Conservation (phyloP, 2,888 invertebrate genomes). For the Drosophila falleni region DNA sequence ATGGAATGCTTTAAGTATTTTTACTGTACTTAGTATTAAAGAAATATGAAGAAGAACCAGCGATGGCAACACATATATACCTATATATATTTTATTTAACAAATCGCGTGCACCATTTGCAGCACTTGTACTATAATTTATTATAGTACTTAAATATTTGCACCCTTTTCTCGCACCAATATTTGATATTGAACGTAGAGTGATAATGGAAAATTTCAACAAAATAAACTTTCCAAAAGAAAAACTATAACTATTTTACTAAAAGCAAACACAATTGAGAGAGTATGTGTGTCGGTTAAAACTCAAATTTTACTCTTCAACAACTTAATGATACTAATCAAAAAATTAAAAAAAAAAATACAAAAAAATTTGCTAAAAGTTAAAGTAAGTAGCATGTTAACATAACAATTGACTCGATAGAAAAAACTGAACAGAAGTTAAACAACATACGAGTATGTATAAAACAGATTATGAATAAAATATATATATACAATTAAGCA, state of each 20-base stretch:
- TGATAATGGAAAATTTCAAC: constrained; percentile 57
- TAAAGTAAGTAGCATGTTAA: constrained; percentile 71
- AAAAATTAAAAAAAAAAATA: constrained; percentile 9
- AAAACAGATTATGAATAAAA: constrained; percentile 53
- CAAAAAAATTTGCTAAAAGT: constrained; percentile 30
- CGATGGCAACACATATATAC: constrained; percentile 22
- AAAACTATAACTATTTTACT: constrained; percentile 64
- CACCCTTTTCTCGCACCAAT: constrained; percentile 77
- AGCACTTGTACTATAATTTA: constrained; percentile 47
- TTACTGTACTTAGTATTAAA: constrained; percentile 50
- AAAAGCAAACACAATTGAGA: constrained; percentile 38
- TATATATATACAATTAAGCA: constrained; percentile 55
- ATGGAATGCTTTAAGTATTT: constrained; percentile 65
- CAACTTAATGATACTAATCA: constrained; percentile 28
- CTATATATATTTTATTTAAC: constrained; percentile 4
- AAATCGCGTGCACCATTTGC: constrained; percentile 49
- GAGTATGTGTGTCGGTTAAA: constrained; percentile 57
- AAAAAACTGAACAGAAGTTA: constrained; percentile 21
- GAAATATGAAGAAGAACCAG: neutral
- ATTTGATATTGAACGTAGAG: constrained; percentile 78
- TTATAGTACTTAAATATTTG: constrained; percentile 47
- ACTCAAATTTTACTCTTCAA: constrained; percentile 52
- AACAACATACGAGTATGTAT: constrained; percentile 36
- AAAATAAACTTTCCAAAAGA: constrained; percentile 33
- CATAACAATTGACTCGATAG: constrained; percentile 48